Conservation (phyloP, 2,888 invertebrate genomes). For the Cephus sareptanus region DNA sequence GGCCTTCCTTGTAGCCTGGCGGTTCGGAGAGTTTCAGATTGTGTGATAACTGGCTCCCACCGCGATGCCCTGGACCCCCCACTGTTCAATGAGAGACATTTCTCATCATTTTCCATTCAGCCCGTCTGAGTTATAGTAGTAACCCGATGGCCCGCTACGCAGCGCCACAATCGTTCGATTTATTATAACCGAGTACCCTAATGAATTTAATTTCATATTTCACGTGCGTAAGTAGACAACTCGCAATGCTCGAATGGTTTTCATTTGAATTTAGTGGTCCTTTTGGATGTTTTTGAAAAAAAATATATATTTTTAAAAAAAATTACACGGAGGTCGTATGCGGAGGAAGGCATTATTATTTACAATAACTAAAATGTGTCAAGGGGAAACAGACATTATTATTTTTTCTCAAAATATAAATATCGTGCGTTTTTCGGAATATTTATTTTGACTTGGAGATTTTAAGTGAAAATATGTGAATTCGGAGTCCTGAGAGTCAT, state of each 20-base stretch:
- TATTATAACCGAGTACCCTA: slow-evolving; percentile 61
- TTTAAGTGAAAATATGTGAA: no score
- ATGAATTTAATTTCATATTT: slow-evolving; percentile 65
- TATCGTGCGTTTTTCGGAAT: no score
- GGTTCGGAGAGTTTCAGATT: slow-evolving; percentile 44
- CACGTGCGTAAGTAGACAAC: slow-evolving; percentile 59
- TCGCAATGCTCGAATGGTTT: slow-evolving; percentile 13
- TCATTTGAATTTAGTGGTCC: no score
- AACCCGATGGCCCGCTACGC: slow-evolving; percentile 36
- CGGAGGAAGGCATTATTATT: no score
- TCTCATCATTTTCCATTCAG: slow-evolving; percentile 65
- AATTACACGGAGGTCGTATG: no score
- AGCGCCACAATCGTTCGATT: slow-evolving; percentile 61
- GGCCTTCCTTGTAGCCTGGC: slow-evolving; percentile 20
- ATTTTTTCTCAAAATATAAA: no score
- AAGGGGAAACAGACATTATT: no score
- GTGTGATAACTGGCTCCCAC: slow-evolving; percentile 53
- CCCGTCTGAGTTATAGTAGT: slow-evolving; percentile 58
- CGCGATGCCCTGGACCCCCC: slow-evolving; percentile 52
- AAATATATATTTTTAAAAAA: no score
- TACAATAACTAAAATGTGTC: no score
- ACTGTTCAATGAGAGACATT: slow-evolving; percentile 64
- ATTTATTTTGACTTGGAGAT: no score
- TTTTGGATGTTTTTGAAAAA: no score
- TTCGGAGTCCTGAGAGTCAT: no score